Conservation (phyloP, 1,140 invertebrate genomes). For the Caerostris darwini region DNA sequence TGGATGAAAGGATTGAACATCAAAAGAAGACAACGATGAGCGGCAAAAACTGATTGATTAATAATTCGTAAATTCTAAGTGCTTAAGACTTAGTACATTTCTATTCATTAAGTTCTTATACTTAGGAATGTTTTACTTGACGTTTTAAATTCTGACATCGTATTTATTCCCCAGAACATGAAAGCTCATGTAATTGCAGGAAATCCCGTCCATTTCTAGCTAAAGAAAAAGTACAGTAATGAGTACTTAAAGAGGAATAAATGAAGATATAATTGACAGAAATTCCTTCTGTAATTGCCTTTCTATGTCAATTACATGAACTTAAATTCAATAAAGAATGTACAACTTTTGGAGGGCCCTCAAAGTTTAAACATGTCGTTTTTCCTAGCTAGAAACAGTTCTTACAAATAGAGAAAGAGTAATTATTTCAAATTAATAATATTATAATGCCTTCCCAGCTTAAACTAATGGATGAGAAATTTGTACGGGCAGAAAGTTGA, state of each 20-base stretch:
- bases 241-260: background rate
- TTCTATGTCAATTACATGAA: constrained; percentile 8
- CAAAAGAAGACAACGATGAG: too few species aligned
- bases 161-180: background rate
- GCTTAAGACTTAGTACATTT: too few species aligned
- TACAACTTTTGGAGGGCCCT: background rate
- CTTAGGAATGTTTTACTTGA: too few species aligned
- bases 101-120: too few species aligned
- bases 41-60: too few species aligned
- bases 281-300: background rate
- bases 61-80: too few species aligned
- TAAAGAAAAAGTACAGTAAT: background rate
- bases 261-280: background rate
- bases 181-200: background rate
- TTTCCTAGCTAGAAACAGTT: background rate
- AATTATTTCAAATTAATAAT: background rate
- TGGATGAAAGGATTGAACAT: too few species aligned
- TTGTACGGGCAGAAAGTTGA: background rate
- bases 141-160: background rate
- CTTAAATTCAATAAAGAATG: background rate
- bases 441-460: too few species aligned
- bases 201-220: background rate
- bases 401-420: background rate
- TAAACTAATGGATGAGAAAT: background rate
- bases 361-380: background rate